A percentile compares a stretch with the other conserved stretches of the same genome.
These are phyloP conservation scores for Patiria pectinifera DNA, from an alignment of 53 echinoderm and acorn worm species.

Conservation along the genomic window DNA sequence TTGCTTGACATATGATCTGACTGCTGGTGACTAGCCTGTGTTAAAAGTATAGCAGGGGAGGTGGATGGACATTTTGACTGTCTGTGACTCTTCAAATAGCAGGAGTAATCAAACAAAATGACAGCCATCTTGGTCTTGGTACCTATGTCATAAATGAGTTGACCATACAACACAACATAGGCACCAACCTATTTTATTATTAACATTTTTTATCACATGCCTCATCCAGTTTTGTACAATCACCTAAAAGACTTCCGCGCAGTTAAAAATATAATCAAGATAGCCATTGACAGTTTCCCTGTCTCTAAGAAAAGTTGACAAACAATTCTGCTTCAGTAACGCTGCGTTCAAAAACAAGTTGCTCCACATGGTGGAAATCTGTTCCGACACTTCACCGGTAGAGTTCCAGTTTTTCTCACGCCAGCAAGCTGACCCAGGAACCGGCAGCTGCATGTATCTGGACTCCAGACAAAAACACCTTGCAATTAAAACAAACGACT, in stretches of 20 bases:
- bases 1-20: too few relatives aligned
- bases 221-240: background rate
- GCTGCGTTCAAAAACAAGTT: background rate
- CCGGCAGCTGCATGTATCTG: background rate
- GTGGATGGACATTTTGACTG: too few relatives aligned
- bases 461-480: constrained; percentile 3
- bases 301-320: background rate
- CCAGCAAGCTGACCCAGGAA: background rate
- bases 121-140: background rate
- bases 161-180: background rate
- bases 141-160: background rate
- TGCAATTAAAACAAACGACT: background rate
- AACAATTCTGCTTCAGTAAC: background rate
- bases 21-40: too few relatives aligned
- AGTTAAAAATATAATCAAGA: background rate
- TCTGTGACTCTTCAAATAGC: too few relatives aligned
- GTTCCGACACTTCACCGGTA: background rate
- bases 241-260: background rate
- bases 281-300: background rate
- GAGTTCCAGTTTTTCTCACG: background rate
- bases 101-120: background rate
- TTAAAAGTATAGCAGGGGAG: too few relatives aligned
- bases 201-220: too few relatives aligned
- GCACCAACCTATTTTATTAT: background rate
- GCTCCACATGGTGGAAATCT: too few relatives aligned